Evolutionary conservation across 1,140 invertebrate genomes (phyloP).

Genomic region (Brachionus calyciflorus): DNA sequence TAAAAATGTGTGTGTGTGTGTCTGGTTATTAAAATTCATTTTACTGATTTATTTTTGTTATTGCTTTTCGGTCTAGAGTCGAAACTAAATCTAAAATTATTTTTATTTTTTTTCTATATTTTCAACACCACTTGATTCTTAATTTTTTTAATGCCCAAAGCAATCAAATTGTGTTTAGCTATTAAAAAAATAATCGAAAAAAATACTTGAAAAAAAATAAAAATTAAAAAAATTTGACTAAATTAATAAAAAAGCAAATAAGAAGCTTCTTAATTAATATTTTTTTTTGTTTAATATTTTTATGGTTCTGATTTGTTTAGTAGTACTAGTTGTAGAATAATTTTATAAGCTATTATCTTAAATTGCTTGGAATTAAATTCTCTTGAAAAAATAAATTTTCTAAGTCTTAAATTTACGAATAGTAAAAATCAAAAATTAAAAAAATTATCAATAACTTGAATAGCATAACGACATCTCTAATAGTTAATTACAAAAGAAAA

Average conservation of each 20-base stretch:
- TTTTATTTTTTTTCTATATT: conserved; percentile 26
- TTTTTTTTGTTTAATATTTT: no score
- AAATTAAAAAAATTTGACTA: not conserved
- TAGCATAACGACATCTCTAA: no score
- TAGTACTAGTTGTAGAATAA: no score
- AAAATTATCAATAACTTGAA: no score
- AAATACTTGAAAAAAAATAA: conserved; percentile 10
- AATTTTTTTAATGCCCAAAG: conserved; percentile 28
- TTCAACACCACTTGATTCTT: conserved; percentile 45
- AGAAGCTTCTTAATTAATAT: no score
- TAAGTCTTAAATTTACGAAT: no score
- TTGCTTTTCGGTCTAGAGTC: not conserved
- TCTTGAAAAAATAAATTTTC: no score
- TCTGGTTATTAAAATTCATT: not conserved
- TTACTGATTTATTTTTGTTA: not conserved
- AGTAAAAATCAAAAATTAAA: no score
- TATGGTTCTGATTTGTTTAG: no score
- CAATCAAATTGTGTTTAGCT: conserved; percentile 5
- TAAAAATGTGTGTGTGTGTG: not conserved
- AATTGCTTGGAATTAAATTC: no score
- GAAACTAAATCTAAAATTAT: conserved; percentile 23
- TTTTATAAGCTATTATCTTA: no score
- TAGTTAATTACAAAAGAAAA: no score
- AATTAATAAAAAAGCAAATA: conserved; percentile 38
- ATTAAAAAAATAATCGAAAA: conserved; percentile 37